A percentile compares a stretch with the other conserved stretches of the same genome.
Conservation (phyloP, 2,797 vertebrate species). For the Nannoperca obscura region DNA sequence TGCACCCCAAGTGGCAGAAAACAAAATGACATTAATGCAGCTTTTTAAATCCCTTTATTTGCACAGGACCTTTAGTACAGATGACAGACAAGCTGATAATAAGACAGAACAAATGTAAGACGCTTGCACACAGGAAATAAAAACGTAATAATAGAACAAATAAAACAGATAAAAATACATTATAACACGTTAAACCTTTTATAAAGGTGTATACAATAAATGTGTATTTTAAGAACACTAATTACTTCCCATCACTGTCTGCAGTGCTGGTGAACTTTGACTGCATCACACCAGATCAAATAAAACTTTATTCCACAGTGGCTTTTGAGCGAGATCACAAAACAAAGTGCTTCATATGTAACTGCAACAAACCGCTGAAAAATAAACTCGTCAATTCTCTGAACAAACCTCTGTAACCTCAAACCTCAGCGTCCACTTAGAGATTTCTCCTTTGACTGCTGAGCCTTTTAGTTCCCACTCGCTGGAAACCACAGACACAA, state of each 20-base stretch:
- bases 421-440: slow-evolving; percentile 24
- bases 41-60: not conserved
- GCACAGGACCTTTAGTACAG: not conserved
- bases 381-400: not conserved
- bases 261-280: not conserved
- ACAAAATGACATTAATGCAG: not conserved
- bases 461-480: slow-evolving; percentile 32
- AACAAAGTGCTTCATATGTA: not conserved
- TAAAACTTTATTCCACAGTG: not conserved
- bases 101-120: not conserved
- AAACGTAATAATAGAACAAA: not conserved
- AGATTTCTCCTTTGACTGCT: slow-evolving; percentile 31
- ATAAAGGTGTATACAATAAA: not conserved
- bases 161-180: not conserved
- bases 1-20: not conserved
- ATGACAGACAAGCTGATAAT: not conserved
- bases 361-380: not conserved
- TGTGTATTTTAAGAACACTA: not conserved
- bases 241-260: not conserved
- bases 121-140: not conserved
- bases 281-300: not conserved
- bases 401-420: slow-evolving; percentile 14
- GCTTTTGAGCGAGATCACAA: not conserved
- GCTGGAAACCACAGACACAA: slow-evolving; percentile 22
- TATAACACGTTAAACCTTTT: not conserved